Evolutionary conservation across 2,113 vertebrate genomes (phyloP).

Genomic region (Nematolebias whitei): DNA sequence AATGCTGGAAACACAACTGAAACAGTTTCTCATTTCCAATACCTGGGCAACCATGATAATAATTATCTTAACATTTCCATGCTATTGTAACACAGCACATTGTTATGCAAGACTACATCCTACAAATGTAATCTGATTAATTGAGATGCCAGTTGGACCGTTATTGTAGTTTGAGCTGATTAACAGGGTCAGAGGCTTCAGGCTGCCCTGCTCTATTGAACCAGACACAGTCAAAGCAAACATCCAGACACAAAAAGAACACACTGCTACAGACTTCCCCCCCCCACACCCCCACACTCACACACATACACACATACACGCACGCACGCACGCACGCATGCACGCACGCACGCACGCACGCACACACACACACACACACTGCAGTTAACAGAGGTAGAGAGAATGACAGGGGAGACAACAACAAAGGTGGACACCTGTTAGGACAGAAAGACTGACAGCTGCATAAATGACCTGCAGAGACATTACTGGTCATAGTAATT

Average conservation of each 20-base stretch:
- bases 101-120: slow-evolving; percentile 35
- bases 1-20: not conserved
- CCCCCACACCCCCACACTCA: slow-evolving; percentile 16
- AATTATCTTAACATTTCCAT: slow-evolving; percentile 33
- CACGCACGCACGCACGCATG: not conserved
- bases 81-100: slow-evolving; percentile 27
- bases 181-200: slow-evolving; percentile 51
- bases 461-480: slow-evolving; percentile 44
- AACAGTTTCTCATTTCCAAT: slow-evolving; percentile 12
- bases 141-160: slow-evolving; percentile 42
- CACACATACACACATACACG: slow-evolving; percentile 4
- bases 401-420: slow-evolving; percentile 25
- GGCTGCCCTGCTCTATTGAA: slow-evolving; percentile 32
- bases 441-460: slow-evolving; percentile 34
- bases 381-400: slow-evolving; percentile 18
- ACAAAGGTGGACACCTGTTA: slow-evolving; percentile 18
- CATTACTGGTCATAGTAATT: slow-evolving; percentile 64
- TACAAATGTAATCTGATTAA: slow-evolving; percentile 44
- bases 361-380: slow-evolving; percentile 3
- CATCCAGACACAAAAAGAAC: slow-evolving; percentile 10
- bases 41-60: slow-evolving; percentile 5
- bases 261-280: not conserved
- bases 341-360: slow-evolving; percentile 14
- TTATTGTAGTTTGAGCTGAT: slow-evolving; percentile 59
- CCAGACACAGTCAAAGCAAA: slow-evolving; percentile 28